Evolutionary conservation across 2,797 vertebrate genomes (phyloP).

Genomic region (Sebastes matsubarae): DNA sequence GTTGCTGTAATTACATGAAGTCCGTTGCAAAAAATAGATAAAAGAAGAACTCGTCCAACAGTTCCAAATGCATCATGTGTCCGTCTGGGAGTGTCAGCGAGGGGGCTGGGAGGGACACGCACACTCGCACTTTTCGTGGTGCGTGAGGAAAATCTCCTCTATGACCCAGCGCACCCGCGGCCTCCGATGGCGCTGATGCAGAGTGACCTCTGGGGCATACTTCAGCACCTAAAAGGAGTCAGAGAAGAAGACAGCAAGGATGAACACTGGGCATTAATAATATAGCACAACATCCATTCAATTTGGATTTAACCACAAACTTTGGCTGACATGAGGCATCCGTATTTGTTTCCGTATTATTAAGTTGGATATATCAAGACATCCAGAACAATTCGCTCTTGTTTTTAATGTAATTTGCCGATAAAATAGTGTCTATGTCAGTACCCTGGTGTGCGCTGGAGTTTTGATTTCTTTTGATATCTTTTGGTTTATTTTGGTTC

Average conservation of each 20-base stretch:
- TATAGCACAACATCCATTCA: no score
- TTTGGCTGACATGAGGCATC: not conserved
- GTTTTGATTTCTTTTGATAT: no score
- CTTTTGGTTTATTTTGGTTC: no score
- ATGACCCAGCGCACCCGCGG: slow-evolving; percentile 86
- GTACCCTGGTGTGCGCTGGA: no score
- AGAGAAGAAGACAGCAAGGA: not conserved
- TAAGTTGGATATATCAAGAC: not conserved
- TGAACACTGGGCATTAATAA: not conserved
- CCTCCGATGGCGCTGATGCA: slow-evolving; percentile 67
- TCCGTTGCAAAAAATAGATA: slow-evolving; percentile 45
- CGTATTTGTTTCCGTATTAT: not conserved
- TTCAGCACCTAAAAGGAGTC: slow-evolving; percentile 87
- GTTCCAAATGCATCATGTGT: slow-evolving; percentile 22
- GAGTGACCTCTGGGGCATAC: slow-evolving; percentile 83
- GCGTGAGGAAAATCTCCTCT: slow-evolving; percentile 92
- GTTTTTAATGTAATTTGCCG: no score
- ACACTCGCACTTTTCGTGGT: slow-evolving; percentile 95
- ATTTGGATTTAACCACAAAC: not conserved
- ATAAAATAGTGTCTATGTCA: no score
- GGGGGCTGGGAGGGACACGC: slow-evolving; percentile 91
- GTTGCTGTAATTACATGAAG: slow-evolving; percentile 45
- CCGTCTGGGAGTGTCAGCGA: slow-evolving; percentile 83
- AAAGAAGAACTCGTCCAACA: slow-evolving; percentile 36
- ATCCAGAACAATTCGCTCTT: not conserved